phyloP scores from a whole-genome alignment of 2,797 vertebrate species.

The Crypturellus tataupa region DNA sequence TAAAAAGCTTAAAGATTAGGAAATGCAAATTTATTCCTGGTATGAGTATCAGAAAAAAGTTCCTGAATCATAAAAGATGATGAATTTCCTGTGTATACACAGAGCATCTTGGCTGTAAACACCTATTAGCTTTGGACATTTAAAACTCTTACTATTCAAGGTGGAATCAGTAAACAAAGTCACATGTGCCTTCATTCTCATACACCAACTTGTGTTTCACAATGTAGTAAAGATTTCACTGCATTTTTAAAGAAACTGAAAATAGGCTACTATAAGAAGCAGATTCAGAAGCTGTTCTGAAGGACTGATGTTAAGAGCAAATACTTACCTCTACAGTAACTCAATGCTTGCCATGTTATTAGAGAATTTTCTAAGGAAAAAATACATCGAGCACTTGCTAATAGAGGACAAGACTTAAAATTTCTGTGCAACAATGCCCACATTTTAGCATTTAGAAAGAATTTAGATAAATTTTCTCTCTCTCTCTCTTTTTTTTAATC shows the following conservation, averaged over 20 bases:
- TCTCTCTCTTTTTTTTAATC: too few species aligned
- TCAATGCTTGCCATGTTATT: neutral
- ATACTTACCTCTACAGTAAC: neutral
- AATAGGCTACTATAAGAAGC: neutral
- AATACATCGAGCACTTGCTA: neutral
- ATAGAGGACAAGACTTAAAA: neutral
- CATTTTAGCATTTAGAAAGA: neutral
- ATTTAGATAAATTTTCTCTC: neutral
- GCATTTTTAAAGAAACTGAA: neutral
- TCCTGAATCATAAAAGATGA: neutral
- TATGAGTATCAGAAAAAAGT: neutral
- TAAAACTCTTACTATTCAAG: neutral
- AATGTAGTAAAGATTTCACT: neutral
- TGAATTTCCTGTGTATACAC: neutral
- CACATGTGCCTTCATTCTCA: neutral
- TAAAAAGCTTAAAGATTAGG: neutral
- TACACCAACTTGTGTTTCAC: neutral
- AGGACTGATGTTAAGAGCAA: neutral
- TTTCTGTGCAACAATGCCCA: neutral
- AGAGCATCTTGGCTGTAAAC: neutral
- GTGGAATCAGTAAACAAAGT: neutral
- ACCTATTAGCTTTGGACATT: neutral
- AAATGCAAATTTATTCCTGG: neutral
- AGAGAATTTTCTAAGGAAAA: neutral
- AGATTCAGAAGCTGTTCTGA: neutral